phyloP scores from a whole-genome alignment of 2,797 vertebrate species.

The Thripadectes ignobilis region DNA sequence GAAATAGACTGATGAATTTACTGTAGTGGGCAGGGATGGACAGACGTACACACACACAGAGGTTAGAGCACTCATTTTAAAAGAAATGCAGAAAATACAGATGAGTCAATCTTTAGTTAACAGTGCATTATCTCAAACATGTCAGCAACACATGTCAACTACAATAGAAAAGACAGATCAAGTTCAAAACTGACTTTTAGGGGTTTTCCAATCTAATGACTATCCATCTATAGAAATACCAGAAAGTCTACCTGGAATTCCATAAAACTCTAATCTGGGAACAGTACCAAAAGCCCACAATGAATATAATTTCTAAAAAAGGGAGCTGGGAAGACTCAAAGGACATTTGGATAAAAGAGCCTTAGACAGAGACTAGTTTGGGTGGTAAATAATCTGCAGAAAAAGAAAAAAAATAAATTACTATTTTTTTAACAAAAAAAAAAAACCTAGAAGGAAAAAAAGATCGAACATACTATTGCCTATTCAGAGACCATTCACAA shows the following conservation, averaged over 20 bases:
- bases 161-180: slow-evolving; percentile 68
- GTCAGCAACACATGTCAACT: slow-evolving; percentile 52
- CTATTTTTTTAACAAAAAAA: slow-evolving; percentile 35
- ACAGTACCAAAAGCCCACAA: slow-evolving; percentile 57
- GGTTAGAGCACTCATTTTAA: slow-evolving; percentile 49
- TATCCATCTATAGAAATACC: slow-evolving; percentile 51
- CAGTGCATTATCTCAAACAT: slow-evolving; percentile 63
- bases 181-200: slow-evolving; percentile 45
- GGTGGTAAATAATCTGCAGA: slow-evolving; percentile 29
- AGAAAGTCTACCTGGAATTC: slow-evolving; percentile 63
- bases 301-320: slow-evolving; percentile 36
- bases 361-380: slow-evolving; percentile 45
- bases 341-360: slow-evolving; percentile 52
- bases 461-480: background rate
- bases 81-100: slow-evolving; percentile 70
- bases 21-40: background rate
- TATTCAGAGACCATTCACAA: background rate
- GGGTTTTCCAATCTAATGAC: slow-evolving; percentile 43
- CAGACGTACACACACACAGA: background rate
- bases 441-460: background rate
- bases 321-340: slow-evolving; percentile 44
- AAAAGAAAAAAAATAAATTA: background rate
- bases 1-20: slow-evolving; percentile 53
- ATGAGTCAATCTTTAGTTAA: slow-evolving; percentile 50
- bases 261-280: slow-evolving; percentile 53